These are phyloP conservation scores for Drosophila formosana DNA, from an alignment of 2,888 invertebrate genomes.

Conservation along the genomic window DNA sequence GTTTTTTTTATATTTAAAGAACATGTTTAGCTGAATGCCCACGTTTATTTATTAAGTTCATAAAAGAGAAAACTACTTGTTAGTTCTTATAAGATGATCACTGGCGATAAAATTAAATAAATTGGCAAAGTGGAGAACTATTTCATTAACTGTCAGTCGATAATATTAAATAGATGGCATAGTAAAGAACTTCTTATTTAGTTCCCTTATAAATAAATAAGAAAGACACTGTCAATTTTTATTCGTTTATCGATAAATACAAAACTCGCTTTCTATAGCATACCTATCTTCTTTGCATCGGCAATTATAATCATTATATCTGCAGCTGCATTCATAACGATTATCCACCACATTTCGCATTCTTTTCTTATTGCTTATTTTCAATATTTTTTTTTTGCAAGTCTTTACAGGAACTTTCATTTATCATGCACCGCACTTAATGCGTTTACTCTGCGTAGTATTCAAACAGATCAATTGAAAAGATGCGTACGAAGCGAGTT, in stretches of 20 bases:
- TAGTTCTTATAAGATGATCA: not conserved
- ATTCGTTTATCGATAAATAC: too few species aligned
- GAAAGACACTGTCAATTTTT: too few species aligned
- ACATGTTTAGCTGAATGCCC: not conserved
- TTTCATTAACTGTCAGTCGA: not conserved
- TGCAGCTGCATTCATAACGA: not conserved
- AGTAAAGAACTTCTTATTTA: too few species aligned
- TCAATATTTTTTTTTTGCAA: not conserved
- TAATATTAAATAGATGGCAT: not conserved
- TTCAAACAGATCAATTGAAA: conserved; percentile 42
- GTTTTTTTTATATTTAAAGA: not conserved
- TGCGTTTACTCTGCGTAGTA: conserved; percentile 28
- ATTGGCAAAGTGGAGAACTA: not conserved
- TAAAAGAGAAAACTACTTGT: not conserved
- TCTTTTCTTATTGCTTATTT: conserved; percentile 4
- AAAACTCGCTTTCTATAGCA: not conserved
- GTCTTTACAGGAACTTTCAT: conserved; percentile 45
- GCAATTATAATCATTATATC: not conserved
- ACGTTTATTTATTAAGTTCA: not conserved
- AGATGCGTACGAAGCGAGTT: conserved; percentile 32
- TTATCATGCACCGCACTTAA: conserved; percentile 41
- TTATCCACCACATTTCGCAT: conserved; percentile 11
- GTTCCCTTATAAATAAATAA: too few species aligned
- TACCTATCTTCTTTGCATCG: not conserved
- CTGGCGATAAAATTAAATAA: not conserved